Evolutionary conservation across 2,797 vertebrate species (phyloP).

Genomic region (Hippocampus kuda): DNA sequence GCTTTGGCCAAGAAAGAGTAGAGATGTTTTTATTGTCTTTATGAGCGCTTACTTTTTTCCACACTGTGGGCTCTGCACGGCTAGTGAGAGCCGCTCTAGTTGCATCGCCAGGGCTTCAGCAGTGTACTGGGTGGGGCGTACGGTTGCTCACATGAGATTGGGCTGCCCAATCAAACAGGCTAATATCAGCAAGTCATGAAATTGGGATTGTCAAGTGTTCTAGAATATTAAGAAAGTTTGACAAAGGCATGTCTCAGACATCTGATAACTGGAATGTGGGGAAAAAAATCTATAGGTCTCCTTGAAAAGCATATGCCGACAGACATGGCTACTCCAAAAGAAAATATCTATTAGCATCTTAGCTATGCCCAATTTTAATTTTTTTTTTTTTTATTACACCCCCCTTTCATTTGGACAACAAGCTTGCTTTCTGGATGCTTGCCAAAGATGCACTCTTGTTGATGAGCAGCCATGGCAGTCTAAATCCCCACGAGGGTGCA

Average conservation of each 20-base stretch:
- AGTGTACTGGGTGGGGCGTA: no score
- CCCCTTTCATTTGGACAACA: constrained; percentile 18
- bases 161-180: not conserved
- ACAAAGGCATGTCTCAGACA: not conserved
- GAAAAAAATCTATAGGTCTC: no score
- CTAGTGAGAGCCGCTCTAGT: no score
- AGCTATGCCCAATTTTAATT: constrained; percentile 42
- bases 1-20: no score
- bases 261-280: no score
- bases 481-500: constrained; percentile 34
- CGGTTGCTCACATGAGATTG: not conserved
- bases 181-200: not conserved
- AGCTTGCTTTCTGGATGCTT: constrained; percentile 35
- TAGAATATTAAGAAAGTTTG: not conserved
- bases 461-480: constrained; percentile 50
- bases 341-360: constrained; percentile 54
- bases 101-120: not conserved
- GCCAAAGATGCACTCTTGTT: constrained; percentile 54
- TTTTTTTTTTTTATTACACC: constrained; percentile 25
- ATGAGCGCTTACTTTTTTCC: not conserved
- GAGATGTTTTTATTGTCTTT: no score
- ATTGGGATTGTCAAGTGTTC: not conserved
- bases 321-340: constrained; percentile 33
- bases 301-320: not conserved
- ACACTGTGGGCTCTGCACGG: no score